Evolutionary conservation across 2,113 vertebrate species (phyloP), one percentile per base, ranked within the genome.

Genomic region (Takifugu bimaculatus): DNA sequence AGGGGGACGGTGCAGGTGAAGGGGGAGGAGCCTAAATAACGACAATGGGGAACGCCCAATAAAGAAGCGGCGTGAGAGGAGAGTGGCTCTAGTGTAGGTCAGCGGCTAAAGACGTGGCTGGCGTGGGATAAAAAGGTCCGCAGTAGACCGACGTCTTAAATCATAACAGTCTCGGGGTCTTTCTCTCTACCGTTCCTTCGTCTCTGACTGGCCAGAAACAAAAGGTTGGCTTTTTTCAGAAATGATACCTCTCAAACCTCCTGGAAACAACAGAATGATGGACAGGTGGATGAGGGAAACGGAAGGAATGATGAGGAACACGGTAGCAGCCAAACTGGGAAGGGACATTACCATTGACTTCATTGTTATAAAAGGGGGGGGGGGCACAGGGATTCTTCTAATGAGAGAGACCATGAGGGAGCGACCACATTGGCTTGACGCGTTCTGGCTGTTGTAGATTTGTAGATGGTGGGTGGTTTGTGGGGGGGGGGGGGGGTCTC

Each of bases 361-460:
- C 14, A 43, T 65, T 69, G 77, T 59, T 63, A 61, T 54, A 56
- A 26, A 0, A 5, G 9, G 5, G 5, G 25, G n/a, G 9, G 32
- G 25, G 13, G 75, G 69, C 56, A 68, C 74, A 69, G 58, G 29
- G 3, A 32, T 32, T 39, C 9, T 2, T 39, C 35, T 39, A 39
- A 10, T 39, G 35, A 39, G 35, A 39, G 35, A 39, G 35, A 39
- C 7, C 77, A 74, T 28, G 50, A 77, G 82, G 70, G 64, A 56
- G 72, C 61, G 50, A 60, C 87, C 80, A 58, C 83, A 72, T 84
- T 82, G 87, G 85, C 86, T 39, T 82, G 82, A 82, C 78, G 77
- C 74, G 74, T 70, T 80, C 29, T 72, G 71, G 63, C 75, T 61
- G 68, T 56, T 60, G 75, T 51, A 56, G 72, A 52, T 57, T 56